Percentiles rank a stretch among this genome's conserved stretches.
These are phyloP conservation scores for Geothlypis trichas DNA, from an alignment of 2,113 vertebrate genomes.

Conservation along the genomic window DNA sequence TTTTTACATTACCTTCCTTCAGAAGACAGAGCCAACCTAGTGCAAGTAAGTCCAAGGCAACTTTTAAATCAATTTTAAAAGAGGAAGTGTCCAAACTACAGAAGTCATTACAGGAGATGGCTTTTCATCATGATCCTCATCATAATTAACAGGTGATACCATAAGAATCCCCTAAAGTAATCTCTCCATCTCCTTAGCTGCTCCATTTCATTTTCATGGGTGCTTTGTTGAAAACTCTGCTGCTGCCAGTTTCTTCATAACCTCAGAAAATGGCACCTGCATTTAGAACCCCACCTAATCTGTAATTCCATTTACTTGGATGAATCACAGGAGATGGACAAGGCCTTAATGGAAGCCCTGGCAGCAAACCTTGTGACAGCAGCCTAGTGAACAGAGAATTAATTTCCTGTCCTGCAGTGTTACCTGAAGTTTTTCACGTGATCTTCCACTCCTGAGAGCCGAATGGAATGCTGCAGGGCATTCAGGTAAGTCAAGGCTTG, in stretches of 20 bases:
- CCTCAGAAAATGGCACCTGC: background rate
- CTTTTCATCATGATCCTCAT: background rate
- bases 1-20: background rate
- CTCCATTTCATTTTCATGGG: background rate
- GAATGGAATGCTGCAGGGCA: conserved; percentile 92
- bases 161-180: background rate
- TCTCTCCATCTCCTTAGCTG: background rate
- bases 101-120: background rate
- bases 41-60: background rate
- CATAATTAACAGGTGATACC: background rate
- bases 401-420: background rate
- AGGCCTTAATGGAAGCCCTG: background rate
- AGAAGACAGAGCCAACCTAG: background rate
- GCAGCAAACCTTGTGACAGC: fast-evolving
- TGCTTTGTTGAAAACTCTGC: background rate
- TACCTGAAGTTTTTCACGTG: conserved; percentile 98
- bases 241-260: background rate
- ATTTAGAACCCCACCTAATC: background rate
- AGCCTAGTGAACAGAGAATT: background rate
- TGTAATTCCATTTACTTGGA: background rate
- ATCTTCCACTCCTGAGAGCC: conserved; percentile 93
- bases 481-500: conserved; percentile 96
- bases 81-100: background rate
- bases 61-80: background rate
- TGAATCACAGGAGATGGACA: background rate